Evolutionary conservation across 2,113 vertebrate genomes (phyloP), one percentile per base, ranked within the genome.

Genomic region (Pseudopodoces humilis): DNA sequence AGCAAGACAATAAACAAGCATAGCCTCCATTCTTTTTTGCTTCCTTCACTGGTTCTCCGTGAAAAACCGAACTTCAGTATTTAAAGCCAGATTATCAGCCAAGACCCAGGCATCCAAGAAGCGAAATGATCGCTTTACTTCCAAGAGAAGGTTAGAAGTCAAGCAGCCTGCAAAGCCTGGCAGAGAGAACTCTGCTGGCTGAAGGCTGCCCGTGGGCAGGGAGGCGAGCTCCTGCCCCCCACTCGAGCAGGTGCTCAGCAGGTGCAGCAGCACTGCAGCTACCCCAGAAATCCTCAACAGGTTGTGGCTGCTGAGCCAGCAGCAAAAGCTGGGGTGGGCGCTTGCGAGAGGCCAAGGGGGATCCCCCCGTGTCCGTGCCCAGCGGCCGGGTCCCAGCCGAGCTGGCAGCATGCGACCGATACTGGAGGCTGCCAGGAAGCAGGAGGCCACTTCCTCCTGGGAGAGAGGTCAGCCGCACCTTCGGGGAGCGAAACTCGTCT

Each of bases 401-500:
- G 31, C 31, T 6, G 41, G 44, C 41, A 24, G 13, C 83, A 80
- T 7, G 12, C 17, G 13, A 69, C 18, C 46, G 59, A 88, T 41
- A 50, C 77, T 3, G 70, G 58, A 60, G 65, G 37, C 81, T 39
- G 60, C 80, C 75, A 53, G 91, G 95, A 94, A 89, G 81, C 77
- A 6, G 52, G 46, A 41, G 62, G 72, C 53, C 89, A 77, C 86
- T 95, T 92, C 95, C 96, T 94, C 89, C 70, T 65, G 0, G 92
- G 52, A 21, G 13, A 67, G 52, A 47, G 37, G 41, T 10, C 27
- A 17, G 72, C 91, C 86, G 86, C 95, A 86, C 95, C 89, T 91
- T 10, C 3, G 56, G 50, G 50, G n/a, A 92, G 3, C 55, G 63
- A 88, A 88, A 88, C 80, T 52, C 25, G 60, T 18, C 62, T 62